Evolutionary conservation across 2,888 invertebrate species (phyloP).

Genomic region (Amphipoea oculea): DNA sequence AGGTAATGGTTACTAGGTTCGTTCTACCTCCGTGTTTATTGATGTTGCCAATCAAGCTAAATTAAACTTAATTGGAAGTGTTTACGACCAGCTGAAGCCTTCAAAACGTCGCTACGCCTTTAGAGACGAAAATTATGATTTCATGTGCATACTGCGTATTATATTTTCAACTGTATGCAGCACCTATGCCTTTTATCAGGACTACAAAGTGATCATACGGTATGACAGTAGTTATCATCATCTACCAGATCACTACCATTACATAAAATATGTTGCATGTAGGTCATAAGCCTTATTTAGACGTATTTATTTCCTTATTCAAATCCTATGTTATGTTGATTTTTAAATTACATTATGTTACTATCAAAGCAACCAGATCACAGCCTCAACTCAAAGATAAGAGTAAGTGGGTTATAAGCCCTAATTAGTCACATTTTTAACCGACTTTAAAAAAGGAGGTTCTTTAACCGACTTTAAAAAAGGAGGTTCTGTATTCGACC

Average conservation of each 20-base stretch:
- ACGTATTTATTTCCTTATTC: neutral
- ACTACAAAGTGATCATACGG: neutral
- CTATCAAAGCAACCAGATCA: neutral
- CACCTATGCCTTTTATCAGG: neutral
- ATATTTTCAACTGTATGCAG: neutral
- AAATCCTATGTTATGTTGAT: neutral
- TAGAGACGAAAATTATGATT: neutral
- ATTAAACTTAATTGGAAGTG: neutral
- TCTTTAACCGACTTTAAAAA: too few species aligned
- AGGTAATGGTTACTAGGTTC: neutral
- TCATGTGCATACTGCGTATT: neutral
- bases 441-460: too few species aligned
- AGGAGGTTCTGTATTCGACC: too few species aligned
- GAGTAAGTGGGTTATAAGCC: slow-evolving; percentile 35
- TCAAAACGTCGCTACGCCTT: too few species aligned
- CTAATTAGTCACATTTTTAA: neutral
- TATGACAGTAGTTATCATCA: neutral
- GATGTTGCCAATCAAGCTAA: neutral
- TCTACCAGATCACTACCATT: neutral
- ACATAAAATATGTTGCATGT: neutral
- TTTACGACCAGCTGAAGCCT: neutral
- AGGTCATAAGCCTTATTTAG: neutral
- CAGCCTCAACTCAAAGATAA: slow-evolving; percentile 7
- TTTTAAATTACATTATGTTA: neutral
- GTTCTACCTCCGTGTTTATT: neutral